Evolutionary conservation across 2,113 vertebrate genomes (phyloP).

Genomic region (Melanerpes aurifrons): DNA sequence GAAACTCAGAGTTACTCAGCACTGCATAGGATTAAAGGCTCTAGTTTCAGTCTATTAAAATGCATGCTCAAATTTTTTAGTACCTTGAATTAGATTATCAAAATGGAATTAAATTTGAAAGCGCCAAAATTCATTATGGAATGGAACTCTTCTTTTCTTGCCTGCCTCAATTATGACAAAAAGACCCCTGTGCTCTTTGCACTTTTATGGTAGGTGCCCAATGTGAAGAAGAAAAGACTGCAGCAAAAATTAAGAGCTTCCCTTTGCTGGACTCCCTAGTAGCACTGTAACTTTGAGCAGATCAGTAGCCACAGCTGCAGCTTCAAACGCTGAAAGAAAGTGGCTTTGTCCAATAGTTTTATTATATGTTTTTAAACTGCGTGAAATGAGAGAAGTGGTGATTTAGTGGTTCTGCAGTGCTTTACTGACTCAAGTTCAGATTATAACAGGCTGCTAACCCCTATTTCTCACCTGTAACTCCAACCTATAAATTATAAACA

Average conservation of each 20-base stretch:
- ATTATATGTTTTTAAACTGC: slow-evolving; percentile 70
- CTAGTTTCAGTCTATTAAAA: slow-evolving; percentile 1
- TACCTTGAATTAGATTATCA: slow-evolving; percentile 18
- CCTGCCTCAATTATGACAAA: neutral
- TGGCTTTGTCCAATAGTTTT: slow-evolving; percentile 67
- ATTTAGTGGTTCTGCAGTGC: slow-evolving; percentile 63
- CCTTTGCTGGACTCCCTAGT: slow-evolving; percentile 20
- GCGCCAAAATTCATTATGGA: neutral
- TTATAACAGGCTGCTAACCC: slow-evolving; percentile 70
- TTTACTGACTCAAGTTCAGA: slow-evolving; percentile 70
- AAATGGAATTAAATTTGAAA: slow-evolving; percentile 23
- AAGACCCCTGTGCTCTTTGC: slow-evolving; percentile 14
- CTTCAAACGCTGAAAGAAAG: slow-evolving; percentile 51
- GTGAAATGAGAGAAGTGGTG: slow-evolving; percentile 62
- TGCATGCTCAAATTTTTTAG: neutral
- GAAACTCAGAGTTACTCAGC: neutral
- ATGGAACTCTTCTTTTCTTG: slow-evolving; percentile 5
- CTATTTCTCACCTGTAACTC: slow-evolving; percentile 69
- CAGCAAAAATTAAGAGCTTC: slow-evolving; percentile 49
- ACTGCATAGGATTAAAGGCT: slow-evolving; percentile 13
- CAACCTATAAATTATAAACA: slow-evolving; percentile 74
- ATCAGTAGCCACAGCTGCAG: slow-evolving; percentile 31
- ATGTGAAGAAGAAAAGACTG: neutral
- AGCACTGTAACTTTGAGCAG: slow-evolving; percentile 41
- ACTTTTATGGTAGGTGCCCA: neutral